Evolutionary conservation across 2,113 vertebrate genomes (phyloP).

Genomic region (Toxotes jaculatrix): DNA sequence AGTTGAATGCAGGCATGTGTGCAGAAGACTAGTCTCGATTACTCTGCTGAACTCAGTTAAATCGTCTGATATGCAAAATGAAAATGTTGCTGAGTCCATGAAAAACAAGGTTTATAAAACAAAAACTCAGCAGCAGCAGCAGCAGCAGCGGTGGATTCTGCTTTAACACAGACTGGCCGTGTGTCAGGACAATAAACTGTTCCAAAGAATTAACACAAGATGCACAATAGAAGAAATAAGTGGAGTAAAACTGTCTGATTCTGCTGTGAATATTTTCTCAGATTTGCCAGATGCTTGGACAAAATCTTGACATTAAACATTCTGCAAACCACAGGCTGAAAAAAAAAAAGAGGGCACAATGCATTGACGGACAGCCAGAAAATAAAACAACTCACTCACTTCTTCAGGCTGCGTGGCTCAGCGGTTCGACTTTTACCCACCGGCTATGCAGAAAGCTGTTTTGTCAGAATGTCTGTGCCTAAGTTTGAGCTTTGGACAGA

Average conservation of each 20-base stretch:
- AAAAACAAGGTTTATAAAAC: not conserved
- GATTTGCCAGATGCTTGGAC: constrained; percentile 18
- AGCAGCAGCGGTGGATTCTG: not conserved
- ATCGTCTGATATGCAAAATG: not conserved
- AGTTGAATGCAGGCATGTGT: too few species aligned
- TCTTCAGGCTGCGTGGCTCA: constrained; percentile 13
- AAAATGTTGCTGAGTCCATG: not conserved
- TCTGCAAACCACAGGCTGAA: not conserved
- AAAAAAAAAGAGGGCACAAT: not conserved
- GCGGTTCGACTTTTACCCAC: not conserved
- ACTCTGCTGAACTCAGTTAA: not conserved
- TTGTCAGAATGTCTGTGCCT: constrained; percentile 9
- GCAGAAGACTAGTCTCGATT: too few species aligned
- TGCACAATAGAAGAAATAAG: constrained; percentile 6
- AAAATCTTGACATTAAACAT: not conserved
- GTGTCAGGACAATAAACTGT: not conserved
- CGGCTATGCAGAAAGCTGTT: constrained; percentile 2
- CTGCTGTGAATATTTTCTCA: constrained; percentile 15
- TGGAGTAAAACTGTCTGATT: not conserved
- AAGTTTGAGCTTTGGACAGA: constrained; percentile 79
- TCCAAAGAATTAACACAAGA: not conserved
- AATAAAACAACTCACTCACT: constrained; percentile 42
- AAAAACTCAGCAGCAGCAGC: too few species aligned
- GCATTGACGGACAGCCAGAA: not conserved
- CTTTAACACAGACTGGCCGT: too few species aligned